These are phyloP conservation scores for Solenopsis invicta DNA, from an alignment of 1,140 invertebrate genomes.

Conservation along the genomic window DNA sequence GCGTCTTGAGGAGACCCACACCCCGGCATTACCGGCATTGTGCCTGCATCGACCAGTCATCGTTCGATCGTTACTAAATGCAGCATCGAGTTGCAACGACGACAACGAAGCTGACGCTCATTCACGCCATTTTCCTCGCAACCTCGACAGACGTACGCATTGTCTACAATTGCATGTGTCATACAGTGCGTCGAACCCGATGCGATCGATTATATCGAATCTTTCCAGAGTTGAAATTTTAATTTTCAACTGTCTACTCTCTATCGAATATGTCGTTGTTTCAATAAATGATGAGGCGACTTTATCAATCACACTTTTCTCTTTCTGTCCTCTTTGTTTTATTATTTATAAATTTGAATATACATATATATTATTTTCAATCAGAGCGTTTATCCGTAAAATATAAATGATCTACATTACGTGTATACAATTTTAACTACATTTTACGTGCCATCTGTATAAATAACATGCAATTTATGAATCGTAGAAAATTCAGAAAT, in stretches of 20 bases:
- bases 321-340: background rate
- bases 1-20: slow-evolving; percentile 28
- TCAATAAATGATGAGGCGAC: background rate
- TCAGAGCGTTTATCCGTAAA: background rate
- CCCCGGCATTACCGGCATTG: slow-evolving; percentile 57
- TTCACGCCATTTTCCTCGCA: slow-evolving; percentile 34
- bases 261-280: background rate
- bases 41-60: slow-evolving; percentile 42
- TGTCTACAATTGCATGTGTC: slow-evolving; percentile 39
- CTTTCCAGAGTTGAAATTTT: background rate
- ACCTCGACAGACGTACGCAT: slow-evolving; percentile 30
- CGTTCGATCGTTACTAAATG: slow-evolving; percentile 40
- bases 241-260: background rate
- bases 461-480: too few species aligned
- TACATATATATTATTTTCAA: background rate
- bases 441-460: too few species aligned
- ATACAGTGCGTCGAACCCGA: slow-evolving; percentile 29
- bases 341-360: background rate
- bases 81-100: slow-evolving; percentile 24
- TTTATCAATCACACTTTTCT: background rate
- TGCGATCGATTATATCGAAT: slow-evolving; percentile 39
- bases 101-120: slow-evolving; percentile 29
- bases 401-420: too few species aligned
- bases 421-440: too few species aligned
- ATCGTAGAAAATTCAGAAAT: too few species aligned